Conservation (phyloP, 2,888 invertebrate genomes). For the Sepiola atlantica region DNA sequence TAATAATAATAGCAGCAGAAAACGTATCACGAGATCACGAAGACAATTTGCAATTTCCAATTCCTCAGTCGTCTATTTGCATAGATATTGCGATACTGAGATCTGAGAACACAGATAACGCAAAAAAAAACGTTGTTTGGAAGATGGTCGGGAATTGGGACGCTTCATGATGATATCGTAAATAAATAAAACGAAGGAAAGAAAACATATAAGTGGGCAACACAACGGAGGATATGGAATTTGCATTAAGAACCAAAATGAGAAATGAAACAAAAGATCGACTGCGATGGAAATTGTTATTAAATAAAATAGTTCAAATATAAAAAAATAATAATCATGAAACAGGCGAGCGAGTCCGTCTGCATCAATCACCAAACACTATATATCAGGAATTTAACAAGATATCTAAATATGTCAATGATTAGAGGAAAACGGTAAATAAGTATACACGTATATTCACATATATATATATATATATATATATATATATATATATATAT, state of each 20-base stretch:
- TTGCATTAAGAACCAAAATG: not conserved
- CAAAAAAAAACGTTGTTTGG: not conserved
- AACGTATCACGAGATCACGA: not conserved
- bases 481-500: not conserved
- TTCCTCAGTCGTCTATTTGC: not conserved
- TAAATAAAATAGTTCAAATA: not conserved
- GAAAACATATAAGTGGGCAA: not conserved
- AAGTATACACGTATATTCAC: no score
- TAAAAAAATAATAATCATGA: not conserved
- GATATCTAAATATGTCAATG: not conserved
- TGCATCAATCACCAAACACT: not conserved
- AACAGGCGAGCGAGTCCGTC: not conserved
- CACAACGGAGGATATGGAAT: not conserved
- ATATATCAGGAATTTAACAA: not conserved
- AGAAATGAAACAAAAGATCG: not conserved
- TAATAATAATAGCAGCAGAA: not conserved
- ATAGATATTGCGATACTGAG: not conserved
- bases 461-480: no score
- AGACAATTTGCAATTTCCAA: not conserved
- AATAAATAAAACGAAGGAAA: not conserved
- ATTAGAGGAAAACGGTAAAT: no score
- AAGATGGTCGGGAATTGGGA: not conserved
- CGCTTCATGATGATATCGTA: not conserved
- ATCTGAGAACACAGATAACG: not conserved
- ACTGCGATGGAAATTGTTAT: not conserved